phyloP scores from a whole-genome alignment of 1,140 invertebrate species.

The Cepaea nemoralis region DNA sequence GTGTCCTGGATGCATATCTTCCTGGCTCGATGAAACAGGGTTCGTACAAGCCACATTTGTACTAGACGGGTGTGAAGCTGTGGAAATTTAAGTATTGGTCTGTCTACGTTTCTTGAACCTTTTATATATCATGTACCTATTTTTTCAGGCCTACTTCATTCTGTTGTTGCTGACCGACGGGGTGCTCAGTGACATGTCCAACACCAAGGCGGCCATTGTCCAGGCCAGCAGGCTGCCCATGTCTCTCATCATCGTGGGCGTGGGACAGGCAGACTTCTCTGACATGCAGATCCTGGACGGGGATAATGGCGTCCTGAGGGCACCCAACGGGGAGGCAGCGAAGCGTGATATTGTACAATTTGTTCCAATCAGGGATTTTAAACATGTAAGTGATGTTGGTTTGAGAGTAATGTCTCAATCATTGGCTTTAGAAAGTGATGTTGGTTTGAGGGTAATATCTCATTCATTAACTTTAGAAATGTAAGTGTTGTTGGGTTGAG shows the following conservation, averaged over 20 bases:
- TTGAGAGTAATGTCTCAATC: too few species aligned
- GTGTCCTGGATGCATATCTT: too few species aligned
- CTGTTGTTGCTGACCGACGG: constrained; percentile 81
- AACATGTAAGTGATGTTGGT: constrained; percentile 61
- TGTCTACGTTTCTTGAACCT: too few species aligned
- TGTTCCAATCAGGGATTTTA: constrained; percentile 75
- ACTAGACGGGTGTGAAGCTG: too few species aligned
- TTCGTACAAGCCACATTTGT: too few species aligned
- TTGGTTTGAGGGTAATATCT: too few species aligned
- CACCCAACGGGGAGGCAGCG: constrained; percentile 69
- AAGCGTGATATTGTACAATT: constrained; percentile 77
- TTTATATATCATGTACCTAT: too few species aligned
- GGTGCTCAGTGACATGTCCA: constrained; percentile 79
- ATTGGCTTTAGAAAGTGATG: too few species aligned
- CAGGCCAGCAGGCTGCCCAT: constrained; percentile 75
- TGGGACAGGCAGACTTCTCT: constrained; percentile 76
- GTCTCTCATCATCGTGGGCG: constrained; percentile 78
- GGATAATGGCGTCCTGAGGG: constrained; percentile 73
- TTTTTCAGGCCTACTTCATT: constrained; percentile 58
- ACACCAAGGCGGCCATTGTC: constrained; percentile 77
- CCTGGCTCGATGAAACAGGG: too few species aligned
- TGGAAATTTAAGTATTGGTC: too few species aligned
- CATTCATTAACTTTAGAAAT: too few species aligned
- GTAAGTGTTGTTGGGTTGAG: too few species aligned
- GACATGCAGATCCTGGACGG: constrained; percentile 76